Conservation (phyloP, 2,113 vertebrate genomes). For the Indicator maculatus region DNA sequence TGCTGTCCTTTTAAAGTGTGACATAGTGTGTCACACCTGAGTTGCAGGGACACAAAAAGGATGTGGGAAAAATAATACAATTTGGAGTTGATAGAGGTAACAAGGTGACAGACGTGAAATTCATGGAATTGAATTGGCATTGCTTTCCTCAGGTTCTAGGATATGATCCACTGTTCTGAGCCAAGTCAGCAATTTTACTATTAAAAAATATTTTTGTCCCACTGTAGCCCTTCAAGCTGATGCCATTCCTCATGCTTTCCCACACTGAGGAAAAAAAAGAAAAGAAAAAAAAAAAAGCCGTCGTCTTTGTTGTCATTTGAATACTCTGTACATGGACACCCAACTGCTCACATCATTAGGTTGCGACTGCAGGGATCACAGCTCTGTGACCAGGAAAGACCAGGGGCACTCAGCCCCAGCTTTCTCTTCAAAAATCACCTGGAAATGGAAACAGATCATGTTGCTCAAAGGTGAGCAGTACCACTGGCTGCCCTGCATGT, state of each 20-base stretch:
- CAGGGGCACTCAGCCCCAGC: accelerated
- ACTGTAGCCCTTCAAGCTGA: neutral
- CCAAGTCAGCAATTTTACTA: neutral
- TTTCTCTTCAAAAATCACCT: neutral
- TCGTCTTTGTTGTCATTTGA: neutral
- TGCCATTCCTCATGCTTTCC: neutral
- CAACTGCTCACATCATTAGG: neutral
- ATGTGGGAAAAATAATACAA: neutral
- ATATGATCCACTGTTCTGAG: neutral
- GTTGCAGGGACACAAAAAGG: neutral
- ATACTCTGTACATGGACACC: neutral
- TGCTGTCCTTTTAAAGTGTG: neutral
- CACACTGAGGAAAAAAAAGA: neutral
- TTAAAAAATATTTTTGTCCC: neutral
- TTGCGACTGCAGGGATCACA: neutral
- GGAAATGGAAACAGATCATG: neutral
- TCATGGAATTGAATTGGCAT: neutral
- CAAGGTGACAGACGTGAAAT: neutral
- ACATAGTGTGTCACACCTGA: neutral
- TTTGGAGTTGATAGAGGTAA: neutral
- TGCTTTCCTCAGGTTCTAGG: neutral
- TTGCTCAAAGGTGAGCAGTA: neutral
- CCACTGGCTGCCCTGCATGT: accelerated
- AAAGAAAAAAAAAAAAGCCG: neutral
- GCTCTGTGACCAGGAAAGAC: neutral